phyloP scores from a whole-genome alignment of 2,113 vertebrate species.

The Psilopogon haemacephalus region DNA sequence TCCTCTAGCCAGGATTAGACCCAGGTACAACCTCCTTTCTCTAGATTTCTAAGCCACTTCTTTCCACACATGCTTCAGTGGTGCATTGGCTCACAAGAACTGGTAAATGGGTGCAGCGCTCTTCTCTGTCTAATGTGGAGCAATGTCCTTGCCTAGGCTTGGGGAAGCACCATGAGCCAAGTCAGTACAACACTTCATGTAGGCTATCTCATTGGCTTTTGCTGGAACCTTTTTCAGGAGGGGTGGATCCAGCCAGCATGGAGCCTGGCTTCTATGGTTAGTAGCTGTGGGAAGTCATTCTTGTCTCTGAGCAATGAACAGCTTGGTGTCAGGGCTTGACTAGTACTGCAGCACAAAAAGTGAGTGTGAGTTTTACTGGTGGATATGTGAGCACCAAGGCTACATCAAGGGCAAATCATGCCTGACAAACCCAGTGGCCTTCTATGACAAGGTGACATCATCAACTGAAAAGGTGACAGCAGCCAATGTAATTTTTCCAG shows the following conservation, averaged over 20 bases:
- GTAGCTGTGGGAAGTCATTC: neutral
- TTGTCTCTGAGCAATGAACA: neutral
- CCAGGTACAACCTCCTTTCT: neutral
- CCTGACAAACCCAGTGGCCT: no score
- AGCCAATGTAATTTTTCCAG: no score
- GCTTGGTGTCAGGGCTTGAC: neutral
- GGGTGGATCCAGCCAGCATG: neutral
- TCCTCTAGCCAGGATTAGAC: neutral
- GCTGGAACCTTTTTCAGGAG: neutral
- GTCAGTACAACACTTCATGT: neutral
- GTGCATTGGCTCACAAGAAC: neutral
- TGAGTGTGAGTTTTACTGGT: neutral
- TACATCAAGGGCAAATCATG: no score
- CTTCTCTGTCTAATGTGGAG: neutral
- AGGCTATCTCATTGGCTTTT: neutral
- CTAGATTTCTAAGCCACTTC: neutral
- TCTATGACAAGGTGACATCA: no score
- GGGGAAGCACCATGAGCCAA: rapidly evolving
- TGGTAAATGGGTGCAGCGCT: rapidly evolving
- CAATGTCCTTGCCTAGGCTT: neutral
- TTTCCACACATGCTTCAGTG: neutral
- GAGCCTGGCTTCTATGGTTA: neutral
- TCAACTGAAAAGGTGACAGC: no score
- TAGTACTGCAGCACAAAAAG: neutral
- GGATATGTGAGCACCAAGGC: neutral